These are phyloP conservation scores for human (Homo sapiens) DNA, from an alignment of 2,113 vertebrate genomes.

Conservation along the genomic window GRCh38 chrX:69144501-69145000, in stretches of 20 bases:
- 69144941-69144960: constrained; percentile 22
- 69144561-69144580: constrained; percentile 18
- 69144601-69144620: constrained; percentile 49
- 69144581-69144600: constrained; percentile 49
- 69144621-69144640: constrained; percentile 53
- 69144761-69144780: background rate
- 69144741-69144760: background rate
- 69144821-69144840: constrained; percentile 81
- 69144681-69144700: constrained; percentile 31
- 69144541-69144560: background rate
- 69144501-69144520: background rate
- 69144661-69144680: constrained; percentile 61
- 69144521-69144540: background rate
- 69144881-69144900: constrained; percentile 64
- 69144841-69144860: constrained; percentile 76
- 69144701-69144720: background rate
- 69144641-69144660: constrained; percentile 69
- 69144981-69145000: constrained; percentile 63
- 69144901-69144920: constrained; percentile 62
- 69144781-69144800: background rate
- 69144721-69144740: background rate
- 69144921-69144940: constrained; percentile 48
- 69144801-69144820: constrained; percentile 29
- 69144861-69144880: constrained; percentile 63
- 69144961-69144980: constrained; percentile 14